Conservation (phyloP, 2,113 vertebrate species). For the Mormyrus lacerda region DNA sequence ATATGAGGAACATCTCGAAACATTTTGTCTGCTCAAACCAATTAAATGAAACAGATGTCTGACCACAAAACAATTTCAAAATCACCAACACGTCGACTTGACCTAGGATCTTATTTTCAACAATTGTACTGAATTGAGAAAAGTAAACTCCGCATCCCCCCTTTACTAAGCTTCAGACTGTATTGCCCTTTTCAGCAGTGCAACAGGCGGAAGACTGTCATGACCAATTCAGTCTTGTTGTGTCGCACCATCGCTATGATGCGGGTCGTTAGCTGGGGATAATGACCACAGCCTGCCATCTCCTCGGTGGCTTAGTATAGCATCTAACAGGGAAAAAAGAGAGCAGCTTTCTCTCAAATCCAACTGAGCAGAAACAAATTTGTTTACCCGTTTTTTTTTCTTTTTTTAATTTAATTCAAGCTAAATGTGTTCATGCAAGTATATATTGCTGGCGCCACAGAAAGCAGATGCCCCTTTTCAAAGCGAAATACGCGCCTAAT, state of each 20-base stretch:
- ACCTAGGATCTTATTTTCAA: neutral
- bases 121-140: neutral
- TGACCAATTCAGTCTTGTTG: neutral
- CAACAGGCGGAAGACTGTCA: conserved; percentile 9
- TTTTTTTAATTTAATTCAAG: neutral
- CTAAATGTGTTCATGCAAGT: neutral
- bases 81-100: neutral
- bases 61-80: neutral
- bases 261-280: conserved; percentile 22
- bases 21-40: neutral
- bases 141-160: neutral
- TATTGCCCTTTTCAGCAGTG: neutral
- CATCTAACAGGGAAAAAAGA: conserved; percentile 8
- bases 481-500: neutral
- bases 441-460: conserved; percentile 8
- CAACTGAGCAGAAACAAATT: conserved; percentile 18
- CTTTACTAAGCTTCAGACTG: neutral
- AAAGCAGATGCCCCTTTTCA: neutral
- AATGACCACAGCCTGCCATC: conserved; percentile 17
- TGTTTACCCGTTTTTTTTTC: neutral
- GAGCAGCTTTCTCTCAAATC: neutral
- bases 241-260: neutral
- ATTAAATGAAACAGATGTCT: neutral
- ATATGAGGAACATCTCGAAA: neutral
- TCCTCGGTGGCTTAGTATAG: neutral